phyloP scores from a whole-genome alignment of 2,113 vertebrate genomes.

The Pan troglodytes region DNA sequence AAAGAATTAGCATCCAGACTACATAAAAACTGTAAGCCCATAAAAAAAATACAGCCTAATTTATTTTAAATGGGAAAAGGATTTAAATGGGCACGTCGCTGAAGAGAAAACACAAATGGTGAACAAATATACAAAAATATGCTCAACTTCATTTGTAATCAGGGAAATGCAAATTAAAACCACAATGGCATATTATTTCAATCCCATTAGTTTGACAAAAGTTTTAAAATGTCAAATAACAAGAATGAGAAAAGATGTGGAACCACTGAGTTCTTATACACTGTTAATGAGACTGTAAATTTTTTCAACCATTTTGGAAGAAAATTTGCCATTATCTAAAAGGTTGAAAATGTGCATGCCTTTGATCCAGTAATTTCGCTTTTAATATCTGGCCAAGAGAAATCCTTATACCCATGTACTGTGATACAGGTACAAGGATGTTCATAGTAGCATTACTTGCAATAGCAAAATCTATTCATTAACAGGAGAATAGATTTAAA shows the following conservation, averaged over 20 bases:
- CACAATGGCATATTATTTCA: constrained; percentile 9
- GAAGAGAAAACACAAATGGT: neutral
- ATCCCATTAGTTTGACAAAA: neutral
- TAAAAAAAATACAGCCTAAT: neutral
- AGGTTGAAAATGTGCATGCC: neutral
- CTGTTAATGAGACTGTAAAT: neutral
- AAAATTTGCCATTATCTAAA: neutral
- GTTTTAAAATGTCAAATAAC: neutral
- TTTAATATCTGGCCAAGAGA: neutral
- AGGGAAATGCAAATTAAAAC: neutral
- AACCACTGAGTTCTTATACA: neutral
- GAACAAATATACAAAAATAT: neutral
- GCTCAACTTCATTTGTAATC: neutral
- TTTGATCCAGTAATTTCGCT: neutral
- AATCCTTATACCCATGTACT: neutral
- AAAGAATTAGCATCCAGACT: neutral
- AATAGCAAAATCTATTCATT: neutral
- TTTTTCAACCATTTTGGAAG: neutral
- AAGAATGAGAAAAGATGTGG: neutral
- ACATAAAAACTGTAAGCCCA: neutral
- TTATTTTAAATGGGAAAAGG: neutral
- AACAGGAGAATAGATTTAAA: neutral
- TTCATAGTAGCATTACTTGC: neutral
- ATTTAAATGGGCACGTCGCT: neutral
- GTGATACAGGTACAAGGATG: neutral